Conservation (phyloP, 2,888 invertebrate genomes). For the Melanargia galathea region DNA sequence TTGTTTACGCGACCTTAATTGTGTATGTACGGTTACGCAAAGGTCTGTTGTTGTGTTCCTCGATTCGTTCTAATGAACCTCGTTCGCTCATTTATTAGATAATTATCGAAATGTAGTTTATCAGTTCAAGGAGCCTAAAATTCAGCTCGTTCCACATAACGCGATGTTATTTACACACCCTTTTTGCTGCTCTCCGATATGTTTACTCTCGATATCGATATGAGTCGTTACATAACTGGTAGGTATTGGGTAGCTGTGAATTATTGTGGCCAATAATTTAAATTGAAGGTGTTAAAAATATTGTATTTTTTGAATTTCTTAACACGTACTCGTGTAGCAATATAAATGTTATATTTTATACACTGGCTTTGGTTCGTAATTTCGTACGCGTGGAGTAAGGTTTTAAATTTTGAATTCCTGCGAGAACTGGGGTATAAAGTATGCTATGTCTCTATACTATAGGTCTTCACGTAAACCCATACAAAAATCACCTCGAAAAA, state of each 20-base stretch:
- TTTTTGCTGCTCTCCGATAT: conserved; percentile 55
- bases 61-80: conserved; percentile 45
- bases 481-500: too few relatives aligned
- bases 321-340: too few relatives aligned
- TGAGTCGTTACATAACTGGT: conserved; percentile 52
- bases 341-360: too few relatives aligned
- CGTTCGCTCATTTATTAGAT: conserved; percentile 44
- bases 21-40: conserved; percentile 64
- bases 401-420: too few relatives aligned
- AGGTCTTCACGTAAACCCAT: too few relatives aligned
- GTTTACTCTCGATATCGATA: conserved; percentile 53
- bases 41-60: conserved; percentile 44
- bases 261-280: not conserved
- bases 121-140: conserved; percentile 38
- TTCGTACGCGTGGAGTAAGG: too few relatives aligned
- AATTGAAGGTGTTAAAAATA: not conserved
- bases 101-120: conserved; percentile 38
- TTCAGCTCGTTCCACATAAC: conserved; percentile 34
- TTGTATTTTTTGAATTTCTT: not conserved
- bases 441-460: too few relatives aligned
- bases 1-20: conserved; percentile 64
- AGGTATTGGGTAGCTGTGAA: not conserved
- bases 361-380: too few relatives aligned
- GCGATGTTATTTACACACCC: conserved; percentile 17
- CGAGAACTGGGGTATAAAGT: too few relatives aligned